Evolutionary conservation across 2,113 vertebrate species (phyloP).

Genomic region (Noturus placidus): DNA sequence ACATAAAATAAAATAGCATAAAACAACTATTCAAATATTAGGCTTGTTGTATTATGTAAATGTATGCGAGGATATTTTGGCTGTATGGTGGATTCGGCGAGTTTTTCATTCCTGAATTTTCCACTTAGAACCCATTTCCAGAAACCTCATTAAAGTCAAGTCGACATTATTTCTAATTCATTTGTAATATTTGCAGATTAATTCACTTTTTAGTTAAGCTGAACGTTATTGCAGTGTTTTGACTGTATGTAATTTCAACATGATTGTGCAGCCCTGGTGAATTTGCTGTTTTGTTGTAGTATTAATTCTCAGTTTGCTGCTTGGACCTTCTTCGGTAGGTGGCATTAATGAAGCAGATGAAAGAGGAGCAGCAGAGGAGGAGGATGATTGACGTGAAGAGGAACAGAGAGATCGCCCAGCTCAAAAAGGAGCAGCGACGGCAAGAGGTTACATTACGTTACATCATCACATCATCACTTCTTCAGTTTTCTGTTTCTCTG

Average conservation of each 20-base stretch:
- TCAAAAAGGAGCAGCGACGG: constrained; percentile 93
- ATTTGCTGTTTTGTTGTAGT: neutral
- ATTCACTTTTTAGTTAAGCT: neutral
- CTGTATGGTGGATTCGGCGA: neutral
- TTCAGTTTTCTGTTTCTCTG: neutral
- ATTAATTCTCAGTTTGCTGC: neutral
- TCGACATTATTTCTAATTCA: neutral
- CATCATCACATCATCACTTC: neutral
- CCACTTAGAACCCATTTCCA: neutral
- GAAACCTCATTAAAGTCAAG: neutral
- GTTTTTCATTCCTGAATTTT: neutral
- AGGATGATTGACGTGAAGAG: constrained; percentile 89
- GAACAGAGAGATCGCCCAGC: constrained; percentile 91
- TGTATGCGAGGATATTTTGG: neutral
- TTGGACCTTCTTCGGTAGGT: constrained; percentile 72
- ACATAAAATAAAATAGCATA: neutral
- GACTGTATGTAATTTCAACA: neutral
- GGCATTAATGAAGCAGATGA: constrained; percentile 96
- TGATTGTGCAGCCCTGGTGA: neutral
- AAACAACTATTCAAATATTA: neutral
- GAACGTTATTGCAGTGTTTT: neutral
- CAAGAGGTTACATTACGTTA: constrained; percentile 75
- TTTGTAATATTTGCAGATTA: neutral
- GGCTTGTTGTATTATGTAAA: neutral
- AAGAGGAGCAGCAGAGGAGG: constrained; percentile 92